Conservation (phyloP, 2,888 invertebrate species). For the Dinocampus coccinellae region DNA sequence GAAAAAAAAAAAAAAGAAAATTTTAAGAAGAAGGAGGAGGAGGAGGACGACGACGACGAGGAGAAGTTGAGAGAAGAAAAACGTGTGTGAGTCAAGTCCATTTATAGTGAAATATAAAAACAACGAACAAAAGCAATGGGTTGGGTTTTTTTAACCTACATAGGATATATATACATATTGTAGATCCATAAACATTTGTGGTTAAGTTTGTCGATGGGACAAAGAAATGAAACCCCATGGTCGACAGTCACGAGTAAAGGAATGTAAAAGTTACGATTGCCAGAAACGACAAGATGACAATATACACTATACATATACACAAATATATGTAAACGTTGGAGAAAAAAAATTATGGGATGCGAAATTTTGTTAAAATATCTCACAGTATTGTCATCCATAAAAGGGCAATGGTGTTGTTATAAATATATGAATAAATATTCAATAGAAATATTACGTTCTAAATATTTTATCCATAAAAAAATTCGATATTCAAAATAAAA, state of each 20-base stretch:
- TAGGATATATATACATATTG: background rate
- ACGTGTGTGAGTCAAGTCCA: background rate
- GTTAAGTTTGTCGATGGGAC: constrained; percentile 30
- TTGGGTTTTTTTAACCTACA: constrained; percentile 19
- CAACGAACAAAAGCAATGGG: constrained; percentile 11
- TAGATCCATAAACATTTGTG: constrained; percentile 33
- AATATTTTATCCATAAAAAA: background rate
- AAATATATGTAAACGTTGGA: background rate
- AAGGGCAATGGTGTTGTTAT: background rate
- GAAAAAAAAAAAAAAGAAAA: background rate
- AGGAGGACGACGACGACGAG: background rate
- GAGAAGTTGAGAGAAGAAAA: too few species aligned
- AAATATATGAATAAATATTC: background rate
- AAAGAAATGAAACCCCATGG: constrained; percentile 30
- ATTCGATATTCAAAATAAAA: background rate
- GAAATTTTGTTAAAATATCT: constrained; percentile 15
- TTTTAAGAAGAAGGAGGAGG: background rate
- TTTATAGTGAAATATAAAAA: constrained; percentile 31
- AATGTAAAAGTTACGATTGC: constrained; percentile 34
- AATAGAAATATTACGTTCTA: background rate
- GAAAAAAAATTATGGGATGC: constrained; percentile 10
- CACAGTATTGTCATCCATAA: constrained; percentile 14
- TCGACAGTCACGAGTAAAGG: constrained; percentile 36
- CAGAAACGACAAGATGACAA: constrained; percentile 8
- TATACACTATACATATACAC: background rate